Conservation (phyloP, 2,797 vertebrate species). For the Benthosema pterotum region DNA sequence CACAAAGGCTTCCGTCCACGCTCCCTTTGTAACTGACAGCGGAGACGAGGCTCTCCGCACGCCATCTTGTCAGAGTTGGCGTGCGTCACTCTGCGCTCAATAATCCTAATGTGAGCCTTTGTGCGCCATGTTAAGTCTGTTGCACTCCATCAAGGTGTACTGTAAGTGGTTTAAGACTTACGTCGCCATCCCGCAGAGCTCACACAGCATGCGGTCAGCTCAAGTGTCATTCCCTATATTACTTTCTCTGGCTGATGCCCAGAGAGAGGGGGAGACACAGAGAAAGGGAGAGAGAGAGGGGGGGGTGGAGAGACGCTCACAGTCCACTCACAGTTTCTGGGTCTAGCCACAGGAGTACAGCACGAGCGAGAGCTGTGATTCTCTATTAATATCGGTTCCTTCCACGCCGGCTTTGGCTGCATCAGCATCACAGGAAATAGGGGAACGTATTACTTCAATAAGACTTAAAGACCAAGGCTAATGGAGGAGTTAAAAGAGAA, state of each 20-base stretch:
- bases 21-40: slow-evolving; percentile 58
- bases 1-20: slow-evolving; percentile 25
- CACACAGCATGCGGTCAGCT: slow-evolving; percentile 63
- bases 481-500: slow-evolving; percentile 12
- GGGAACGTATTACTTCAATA: slow-evolving; percentile 11
- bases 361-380: too few relatives aligned
- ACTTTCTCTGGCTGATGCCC: slow-evolving; percentile 45
- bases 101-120: slow-evolving; percentile 63
- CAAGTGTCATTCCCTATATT: slow-evolving; percentile 64
- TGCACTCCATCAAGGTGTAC: slow-evolving; percentile 58
- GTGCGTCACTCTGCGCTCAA: slow-evolving; percentile 35
- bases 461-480: slow-evolving; percentile 8
- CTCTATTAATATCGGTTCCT: too few relatives aligned
- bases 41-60: slow-evolving; percentile 55
- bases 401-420: slow-evolving; percentile 3
- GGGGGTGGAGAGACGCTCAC: too few relatives aligned
- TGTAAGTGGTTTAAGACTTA: slow-evolving; percentile 57
- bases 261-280: slow-evolving; percentile 23
- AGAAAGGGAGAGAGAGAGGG: background rate
- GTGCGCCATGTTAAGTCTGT: slow-evolving; percentile 52
- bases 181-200: slow-evolving; percentile 58
- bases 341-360: too few relatives aligned
- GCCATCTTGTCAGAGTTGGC: slow-evolving; percentile 55
- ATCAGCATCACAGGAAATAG: slow-evolving; percentile 7
- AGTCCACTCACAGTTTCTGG: background rate